Conservation (phyloP, 2,888 invertebrate genomes). For the Endomychus coccineus region DNA sequence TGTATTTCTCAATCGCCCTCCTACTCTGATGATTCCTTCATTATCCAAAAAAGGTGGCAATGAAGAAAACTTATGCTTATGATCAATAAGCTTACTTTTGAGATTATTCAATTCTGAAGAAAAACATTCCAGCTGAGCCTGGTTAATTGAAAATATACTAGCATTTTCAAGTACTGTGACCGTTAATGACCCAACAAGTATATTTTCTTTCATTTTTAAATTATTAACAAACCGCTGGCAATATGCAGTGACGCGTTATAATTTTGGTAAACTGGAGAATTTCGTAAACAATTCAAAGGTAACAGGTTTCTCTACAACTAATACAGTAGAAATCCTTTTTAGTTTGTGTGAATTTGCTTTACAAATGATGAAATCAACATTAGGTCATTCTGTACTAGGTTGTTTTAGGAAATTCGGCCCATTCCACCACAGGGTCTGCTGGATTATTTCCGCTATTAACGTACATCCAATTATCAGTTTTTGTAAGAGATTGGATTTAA, state of each 20-base stretch:
- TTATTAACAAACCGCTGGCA: slow-evolving; percentile 13
- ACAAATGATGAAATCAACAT: neutral
- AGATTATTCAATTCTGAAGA: slow-evolving; percentile 5
- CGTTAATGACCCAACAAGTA: slow-evolving; percentile 5
- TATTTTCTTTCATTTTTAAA: slow-evolving; percentile 6
- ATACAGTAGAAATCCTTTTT: neutral
- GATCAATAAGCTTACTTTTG: neutral
- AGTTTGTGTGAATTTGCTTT: slow-evolving; percentile 1
- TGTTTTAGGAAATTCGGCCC: slow-evolving; percentile 3
- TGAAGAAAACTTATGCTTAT: slow-evolving; percentile 3
- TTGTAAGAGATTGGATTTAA: too few relatives aligned
- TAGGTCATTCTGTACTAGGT: slow-evolving; percentile 1
- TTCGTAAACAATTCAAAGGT: neutral
- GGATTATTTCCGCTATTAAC: neutral
- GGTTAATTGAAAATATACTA: neutral
- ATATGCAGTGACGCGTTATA: slow-evolving; percentile 6
- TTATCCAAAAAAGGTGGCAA: slow-evolving; percentile 2
- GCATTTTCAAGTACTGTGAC: slow-evolving; percentile 6
- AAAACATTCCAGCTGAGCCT: slow-evolving; percentile 1
- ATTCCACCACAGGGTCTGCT: slow-evolving; percentile 1
- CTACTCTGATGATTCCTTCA: slow-evolving; percentile 7
- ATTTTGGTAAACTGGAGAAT: slow-evolving; percentile 6
- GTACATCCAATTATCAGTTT: too few relatives aligned
- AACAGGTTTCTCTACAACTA: neutral
- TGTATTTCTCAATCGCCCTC: slow-evolving; percentile 11